Base-by-base conservation (phyloP, 2,888 invertebrate genomes). In the Macrosoma leucophasiata region DNA sequence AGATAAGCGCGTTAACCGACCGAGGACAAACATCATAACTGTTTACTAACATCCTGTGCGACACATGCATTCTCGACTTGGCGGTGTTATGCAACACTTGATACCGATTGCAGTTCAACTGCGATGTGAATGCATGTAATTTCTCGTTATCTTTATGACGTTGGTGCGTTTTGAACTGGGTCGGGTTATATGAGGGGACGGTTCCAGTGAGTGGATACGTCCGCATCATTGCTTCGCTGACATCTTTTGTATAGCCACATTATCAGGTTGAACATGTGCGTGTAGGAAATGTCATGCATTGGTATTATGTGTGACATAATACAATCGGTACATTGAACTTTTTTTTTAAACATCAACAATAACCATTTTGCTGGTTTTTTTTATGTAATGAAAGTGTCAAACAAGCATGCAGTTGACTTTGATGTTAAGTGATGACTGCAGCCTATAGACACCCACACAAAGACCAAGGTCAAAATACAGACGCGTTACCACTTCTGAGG, bases 171-270 rank as follows among this genome's bases (percentile, higher is more conserved):
- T 48, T 32, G 32, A 13, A 55, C 36, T 48, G 33, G 36, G 49
- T 36, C 36, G 59, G 43, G 36, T 63, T 48, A 48, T 44, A 39
- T 27, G 23, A 31, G 31, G 43, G 38, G 51, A 33, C 48, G 52
- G 70, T 72, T 71, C 65, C 64, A 50, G 37, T 56, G 65, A 66
- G 60, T 62, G 68, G 49, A 42, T 58, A 46, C 49, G 43, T 55
- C 44, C 65, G 66, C 62, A 52, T 58, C 66, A 69, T 60, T 65
- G 66, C 63, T 34, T 48, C 55, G 59, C 41, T 57, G 62, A 68
- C 62, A 64, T 63, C 59, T 70, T 62, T 57, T 53, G 50, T 60
- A 50, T 55, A 62, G 63, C 58, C 56, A 58, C 57, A 50, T 50
- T 40, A 50, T 54, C 48, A 39, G 39, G 39, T 44, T 39, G 36